phyloP scores from a whole-genome alignment of 2,797 vertebrate species.

The Babyrousa celebensis region DNA sequence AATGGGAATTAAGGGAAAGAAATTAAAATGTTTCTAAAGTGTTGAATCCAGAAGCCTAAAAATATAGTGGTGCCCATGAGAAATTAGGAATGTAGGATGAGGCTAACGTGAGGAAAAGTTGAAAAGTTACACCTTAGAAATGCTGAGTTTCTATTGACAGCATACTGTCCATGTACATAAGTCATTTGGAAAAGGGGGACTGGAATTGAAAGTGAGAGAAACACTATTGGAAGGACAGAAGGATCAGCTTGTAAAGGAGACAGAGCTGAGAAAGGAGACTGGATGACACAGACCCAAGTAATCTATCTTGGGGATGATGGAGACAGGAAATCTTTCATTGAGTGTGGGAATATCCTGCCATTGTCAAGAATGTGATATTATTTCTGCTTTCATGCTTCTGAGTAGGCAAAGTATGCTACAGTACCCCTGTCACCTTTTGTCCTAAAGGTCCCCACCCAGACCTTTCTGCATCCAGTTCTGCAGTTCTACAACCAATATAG shows the following conservation, averaged over 20 bases:
- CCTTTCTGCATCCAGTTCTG: neutral
- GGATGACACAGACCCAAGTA: neutral
- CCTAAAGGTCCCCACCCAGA: neutral
- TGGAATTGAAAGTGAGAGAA: conserved; percentile 32
- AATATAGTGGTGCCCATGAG: neutral
- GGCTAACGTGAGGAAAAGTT: neutral
- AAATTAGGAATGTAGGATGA: neutral
- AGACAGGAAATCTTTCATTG: neutral
- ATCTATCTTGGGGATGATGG: neutral
- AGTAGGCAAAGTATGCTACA: neutral
- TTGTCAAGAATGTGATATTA: neutral
- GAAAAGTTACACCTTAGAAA: neutral
- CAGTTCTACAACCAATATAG: neutral
- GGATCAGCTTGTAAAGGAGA: neutral
- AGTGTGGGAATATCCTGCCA: accelerated
- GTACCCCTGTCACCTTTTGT: neutral
- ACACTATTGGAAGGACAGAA: neutral
- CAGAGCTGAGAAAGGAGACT: neutral
- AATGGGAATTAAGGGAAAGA: neutral
- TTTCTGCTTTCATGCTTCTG: neutral
- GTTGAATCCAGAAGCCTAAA: neutral
- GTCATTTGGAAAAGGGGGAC: neutral
- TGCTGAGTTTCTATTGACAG: neutral
- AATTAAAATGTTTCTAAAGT: neutral
- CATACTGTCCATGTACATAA: too few species aligned